These are phyloP conservation scores for Paradoxurus hermaphroditus DNA, from an alignment of 2,113 vertebrate species.

Conservation along the genomic window DNA sequence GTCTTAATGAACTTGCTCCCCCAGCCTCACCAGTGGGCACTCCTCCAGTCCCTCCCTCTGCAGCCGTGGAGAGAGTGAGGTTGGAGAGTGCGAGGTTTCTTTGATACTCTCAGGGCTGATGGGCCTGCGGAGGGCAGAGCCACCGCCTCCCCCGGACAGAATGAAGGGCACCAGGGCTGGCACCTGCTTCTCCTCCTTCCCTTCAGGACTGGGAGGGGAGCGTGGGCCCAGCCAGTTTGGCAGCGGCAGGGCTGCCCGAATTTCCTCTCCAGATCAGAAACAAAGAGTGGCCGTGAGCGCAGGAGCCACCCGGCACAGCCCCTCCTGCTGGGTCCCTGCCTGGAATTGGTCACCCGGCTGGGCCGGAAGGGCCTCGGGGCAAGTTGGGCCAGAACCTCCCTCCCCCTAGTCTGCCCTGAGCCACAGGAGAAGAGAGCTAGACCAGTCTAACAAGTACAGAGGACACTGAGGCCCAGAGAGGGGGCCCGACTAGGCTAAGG, in stretches of 20 bases:
- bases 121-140: neutral
- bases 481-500: neutral
- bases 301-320: neutral
- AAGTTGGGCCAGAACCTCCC: neutral
- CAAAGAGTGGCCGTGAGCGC: constrained; percentile 16
- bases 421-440: neutral
- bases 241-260: neutral
- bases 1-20: neutral
- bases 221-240: neutral
- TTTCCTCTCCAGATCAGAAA: constrained; percentile 50
- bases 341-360: neutral
- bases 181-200: neutral
- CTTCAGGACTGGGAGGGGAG: neutral
- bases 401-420: neutral
- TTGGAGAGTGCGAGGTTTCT: neutral
- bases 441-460: neutral
- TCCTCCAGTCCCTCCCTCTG: neutral
- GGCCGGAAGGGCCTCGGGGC: neutral
- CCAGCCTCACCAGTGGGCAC: neutral
- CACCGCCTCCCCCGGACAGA: neutral
- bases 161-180: neutral
- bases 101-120: neutral
- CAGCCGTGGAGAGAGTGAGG: neutral
- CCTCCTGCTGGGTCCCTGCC: constrained; percentile 1
- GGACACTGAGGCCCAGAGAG: neutral